Base-by-base conservation (phyloP, 2,113 vertebrate species). In the Otolemur garnettii region DNA sequence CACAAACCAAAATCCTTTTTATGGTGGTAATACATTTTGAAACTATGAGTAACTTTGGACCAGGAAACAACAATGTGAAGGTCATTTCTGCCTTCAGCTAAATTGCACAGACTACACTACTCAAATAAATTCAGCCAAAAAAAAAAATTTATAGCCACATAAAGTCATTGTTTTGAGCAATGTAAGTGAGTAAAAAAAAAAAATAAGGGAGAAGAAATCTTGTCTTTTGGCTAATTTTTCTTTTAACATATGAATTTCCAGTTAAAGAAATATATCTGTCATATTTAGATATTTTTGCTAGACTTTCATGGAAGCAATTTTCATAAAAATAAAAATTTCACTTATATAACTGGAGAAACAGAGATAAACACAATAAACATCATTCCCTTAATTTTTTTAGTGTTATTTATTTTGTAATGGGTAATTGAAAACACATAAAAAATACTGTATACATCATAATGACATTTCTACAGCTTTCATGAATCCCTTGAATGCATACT, bases 261-360 rank as follows among this genome's bases (percentile, higher is more conserved):
- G 38, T 91, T 96, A 66, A 69, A 30, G 71, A 89, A 92, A 87
- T 96, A 90, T 62, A 97, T 93, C 64, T 95, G 55, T 42, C 83
- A 90, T 42, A 82, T 89, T 97, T 74, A 91, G 33, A 91, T 87
- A 87, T 38, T 80, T 96, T 97, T 84, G 71, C 59, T 87, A 95
- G 80, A 74, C 35, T 95, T 97, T 94, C 91, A 95, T 84, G 38
- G 7, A 96, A 94, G 53, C 81, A 74, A 94, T 94, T 97, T 97
- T 60, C 80, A 94, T 95, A 95, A 97, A 97, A 97, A 95, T 97
- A 95, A 97, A 96, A 96, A 95, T 93, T 96, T 94, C 14, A 87
- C 85, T 74, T 68, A 85, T 38, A 59, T 60, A 83, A 79, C 10
- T 30, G 28, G 35, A 97, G 80, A 92, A 97, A 88, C 68, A 93